Base-by-base conservation (phyloP, 2,113 vertebrate genomes). In the Alethe diademata region DNA sequence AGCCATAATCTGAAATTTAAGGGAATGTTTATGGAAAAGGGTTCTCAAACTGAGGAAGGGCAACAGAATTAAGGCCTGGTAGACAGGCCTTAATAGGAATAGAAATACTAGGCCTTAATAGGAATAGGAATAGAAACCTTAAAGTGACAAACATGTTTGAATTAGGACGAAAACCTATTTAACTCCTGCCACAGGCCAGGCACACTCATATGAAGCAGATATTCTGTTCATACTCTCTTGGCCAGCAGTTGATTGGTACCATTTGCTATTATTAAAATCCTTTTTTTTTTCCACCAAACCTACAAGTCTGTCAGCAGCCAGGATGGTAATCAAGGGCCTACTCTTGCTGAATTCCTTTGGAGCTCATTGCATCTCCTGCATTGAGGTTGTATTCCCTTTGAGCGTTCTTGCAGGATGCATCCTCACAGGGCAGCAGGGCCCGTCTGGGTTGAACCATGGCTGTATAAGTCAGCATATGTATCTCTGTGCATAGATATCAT, bases 1-100 rank as follows among this genome's bases (percentile, higher is more conserved):
- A 65, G 11, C 47, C 74, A 62, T 92, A 62, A 79, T 82, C 38
- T 90, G 87, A 95, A 96, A 88, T 85, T 89, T 70, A 85, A 95
- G 42, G 33, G 33, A 50, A 20, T 76, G 29, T 86, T 95, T 96
- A 72, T 60, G 51, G 64, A 87, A 67, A 67, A 79, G 47, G 5
- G 9, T 72, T 57, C 31, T 86, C 66, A 70, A 25, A 69, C 26
- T 76, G 50, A 66, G 67, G 14, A 82, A 47, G 42, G 17, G 17
- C 50, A 69, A n/a, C 19, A 75, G 53, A 75, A 75, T 85, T 67
- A 58, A 74, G n/a, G 9, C 2, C 0, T 58, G 66, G 56, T 31
- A 72, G 45, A 78, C 24, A 40, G 35, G 35, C 35, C 35, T 35
- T 35, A 35, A 35, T 35, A 35, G 35, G 35, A 35, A 35, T 35